Evolutionary conservation across 2,113 vertebrate genomes (phyloP).

Genomic region (Pterocles burchelli): DNA sequence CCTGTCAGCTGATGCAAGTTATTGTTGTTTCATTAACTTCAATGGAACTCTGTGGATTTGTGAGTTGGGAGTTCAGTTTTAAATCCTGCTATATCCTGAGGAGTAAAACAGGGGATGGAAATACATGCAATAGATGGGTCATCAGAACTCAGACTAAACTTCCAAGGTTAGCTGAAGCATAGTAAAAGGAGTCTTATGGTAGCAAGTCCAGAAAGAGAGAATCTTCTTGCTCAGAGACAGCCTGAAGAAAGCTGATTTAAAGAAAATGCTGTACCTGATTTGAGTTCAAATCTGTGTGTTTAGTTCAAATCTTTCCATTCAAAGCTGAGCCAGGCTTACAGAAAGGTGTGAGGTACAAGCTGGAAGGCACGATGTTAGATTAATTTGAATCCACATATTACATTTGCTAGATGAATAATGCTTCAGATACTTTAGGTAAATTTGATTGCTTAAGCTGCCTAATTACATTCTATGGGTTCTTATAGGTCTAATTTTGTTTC

Average conservation of each 20-base stretch:
- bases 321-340: not conserved
- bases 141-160: not conserved
- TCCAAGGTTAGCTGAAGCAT: not conserved
- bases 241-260: not conserved
- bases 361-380: not conserved
- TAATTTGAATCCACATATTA: not conserved
- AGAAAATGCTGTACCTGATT: not conserved
- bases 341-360: not conserved
- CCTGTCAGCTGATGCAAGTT: not conserved
- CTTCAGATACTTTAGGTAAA: not conserved
- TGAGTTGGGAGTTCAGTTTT: not conserved
- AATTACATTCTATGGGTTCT: not conserved
- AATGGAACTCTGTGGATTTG: accelerated
- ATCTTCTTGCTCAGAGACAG: not conserved
- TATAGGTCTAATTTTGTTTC: not conserved
- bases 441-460: not conserved
- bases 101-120: not conserved
- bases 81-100: not conserved
- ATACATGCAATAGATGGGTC: not conserved
- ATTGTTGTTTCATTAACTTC: not conserved
- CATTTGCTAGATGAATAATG: not conserved
- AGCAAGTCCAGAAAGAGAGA: not conserved
- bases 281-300: not conserved
- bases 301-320: not conserved
- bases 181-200: not conserved